A percentile compares a stretch with the other conserved stretches of the same genome.
Conservation (phyloP, 2,113 vertebrate species). For the Megatriorchis doriae region DNA sequence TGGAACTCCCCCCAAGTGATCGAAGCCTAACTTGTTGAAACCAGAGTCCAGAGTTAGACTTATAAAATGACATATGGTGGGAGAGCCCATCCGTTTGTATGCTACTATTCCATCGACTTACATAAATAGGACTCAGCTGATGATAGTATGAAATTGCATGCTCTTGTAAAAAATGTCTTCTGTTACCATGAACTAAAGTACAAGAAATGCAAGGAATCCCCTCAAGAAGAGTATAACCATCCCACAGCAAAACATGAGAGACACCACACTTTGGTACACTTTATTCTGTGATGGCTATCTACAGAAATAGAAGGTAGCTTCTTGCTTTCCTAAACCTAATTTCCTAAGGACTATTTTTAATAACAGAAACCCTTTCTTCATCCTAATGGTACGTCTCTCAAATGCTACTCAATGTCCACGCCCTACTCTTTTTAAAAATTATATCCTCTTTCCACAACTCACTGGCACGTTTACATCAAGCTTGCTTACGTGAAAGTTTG, state of each 20-base stretch:
- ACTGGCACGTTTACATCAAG: not conserved
- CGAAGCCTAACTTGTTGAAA: not conserved
- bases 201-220: not conserved
- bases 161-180: not conserved
- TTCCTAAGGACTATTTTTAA: not conserved
- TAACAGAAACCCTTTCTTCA: not conserved
- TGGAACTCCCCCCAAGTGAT: not conserved
- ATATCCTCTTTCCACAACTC: not conserved
- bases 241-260: not conserved
- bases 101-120: accelerated
- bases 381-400: not conserved
- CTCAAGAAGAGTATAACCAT: not conserved
- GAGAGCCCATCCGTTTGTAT: not conserved
- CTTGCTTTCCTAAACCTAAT: not conserved
- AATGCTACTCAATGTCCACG: not conserved
- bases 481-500: not conserved
- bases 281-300: not conserved
- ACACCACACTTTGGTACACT: not conserved
- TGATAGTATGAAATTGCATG: not conserved
- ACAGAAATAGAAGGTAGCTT: not conserved
- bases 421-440: accelerated
- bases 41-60: not conserved
- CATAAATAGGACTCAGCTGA: not conserved
- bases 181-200: not conserved
- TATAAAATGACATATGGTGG: not conserved